A percentile compares a stretch with the other conserved stretches of the same genome.
Evolutionary conservation across 2,888 invertebrate species (phyloP).

Genomic region (Leptothorax acervorum): DNA sequence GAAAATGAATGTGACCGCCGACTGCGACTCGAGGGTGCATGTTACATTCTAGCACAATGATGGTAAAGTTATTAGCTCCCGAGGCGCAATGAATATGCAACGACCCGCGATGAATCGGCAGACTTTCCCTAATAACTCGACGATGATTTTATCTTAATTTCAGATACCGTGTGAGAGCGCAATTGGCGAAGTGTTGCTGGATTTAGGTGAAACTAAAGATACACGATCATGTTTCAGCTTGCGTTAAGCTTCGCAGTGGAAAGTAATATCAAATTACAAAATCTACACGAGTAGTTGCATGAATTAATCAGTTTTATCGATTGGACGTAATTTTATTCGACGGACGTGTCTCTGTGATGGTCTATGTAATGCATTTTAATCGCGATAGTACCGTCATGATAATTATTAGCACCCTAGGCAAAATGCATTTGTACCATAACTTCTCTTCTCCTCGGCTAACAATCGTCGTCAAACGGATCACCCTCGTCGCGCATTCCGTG

Average conservation of each 20-base stretch:
- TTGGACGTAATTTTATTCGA: constrained; percentile 3
- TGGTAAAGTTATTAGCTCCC: constrained; percentile 70
- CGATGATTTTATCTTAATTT: constrained; percentile 71
- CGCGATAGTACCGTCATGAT: constrained; percentile 15
- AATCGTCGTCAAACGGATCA: constrained; percentile 39
- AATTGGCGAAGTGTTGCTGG: neutral
- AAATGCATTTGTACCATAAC: constrained; percentile 45
- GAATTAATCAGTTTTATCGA: constrained; percentile 26
- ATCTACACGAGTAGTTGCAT: neutral
- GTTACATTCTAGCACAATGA: constrained; percentile 52
- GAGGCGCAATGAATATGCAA: constrained; percentile 64
- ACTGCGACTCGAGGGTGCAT: constrained; percentile 31
- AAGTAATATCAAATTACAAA: constrained; percentile 22
- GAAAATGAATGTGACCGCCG: constrained; percentile 72
- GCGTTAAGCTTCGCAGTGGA: neutral
- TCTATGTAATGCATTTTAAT: constrained; percentile 48
- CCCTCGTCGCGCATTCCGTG: constrained; percentile 61
- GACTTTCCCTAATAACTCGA: constrained; percentile 62
- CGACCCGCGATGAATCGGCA: constrained; percentile 58
- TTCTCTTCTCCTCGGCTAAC: constrained; percentile 14
- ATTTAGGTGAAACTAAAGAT: neutral
- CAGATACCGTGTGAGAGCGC: neutral
- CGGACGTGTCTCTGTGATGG: neutral
- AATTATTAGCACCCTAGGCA: constrained; percentile 44
- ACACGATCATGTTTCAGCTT: neutral